Base-by-base conservation (phyloP, 92 coral and sea anemone genomes). In the Phenganax marumi region DNA sequence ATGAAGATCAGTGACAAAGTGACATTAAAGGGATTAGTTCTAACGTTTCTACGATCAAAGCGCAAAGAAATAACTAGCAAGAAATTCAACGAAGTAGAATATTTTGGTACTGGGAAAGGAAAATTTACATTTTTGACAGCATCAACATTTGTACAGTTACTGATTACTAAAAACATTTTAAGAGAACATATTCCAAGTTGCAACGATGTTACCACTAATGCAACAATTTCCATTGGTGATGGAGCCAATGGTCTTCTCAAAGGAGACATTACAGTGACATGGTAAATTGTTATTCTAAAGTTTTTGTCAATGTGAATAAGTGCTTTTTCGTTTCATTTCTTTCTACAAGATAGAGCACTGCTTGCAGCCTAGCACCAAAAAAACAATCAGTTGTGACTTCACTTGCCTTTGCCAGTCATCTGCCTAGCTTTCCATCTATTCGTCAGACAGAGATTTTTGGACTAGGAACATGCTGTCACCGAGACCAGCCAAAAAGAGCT, bases 141-240 rank as follows among this genome's bases (percentile, higher is more conserved):
- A 23, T 66, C 73, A 66, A 23, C 43, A 10, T 66, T 66, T 66
- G 73, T 66, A 66, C 43, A 66, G 43, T 66, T 66, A 7, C 21
- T 66, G 73, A 66, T 66, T 23, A 66, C 73, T 6, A 54, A 39
- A 66, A 39, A 66, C 22, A 63, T 63, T 63, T 16, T 66, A 16
- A 23, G 23, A 23, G 73, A 66, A 66, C 12, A 10, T 66, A 39
- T 66, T 66, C 73, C 73, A 66, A 66, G 73, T 66, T 5, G 73
- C 73, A 66, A 66, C 23, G 73, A 66, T 39, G 50, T 66, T 3
- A 10, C 73, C 4, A 66, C 33, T 6, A 66, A 23, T 66, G 73
- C 73, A 23, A 66, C 73, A 10, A 66, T 66, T 39, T 66, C 73
- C n/a, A 16, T 66, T 39, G 73, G 73, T 11, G 73, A 66, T 66